Base-by-base conservation (phyloP, 1,140 invertebrate species). In the Brachionus plicatilis region DNA sequence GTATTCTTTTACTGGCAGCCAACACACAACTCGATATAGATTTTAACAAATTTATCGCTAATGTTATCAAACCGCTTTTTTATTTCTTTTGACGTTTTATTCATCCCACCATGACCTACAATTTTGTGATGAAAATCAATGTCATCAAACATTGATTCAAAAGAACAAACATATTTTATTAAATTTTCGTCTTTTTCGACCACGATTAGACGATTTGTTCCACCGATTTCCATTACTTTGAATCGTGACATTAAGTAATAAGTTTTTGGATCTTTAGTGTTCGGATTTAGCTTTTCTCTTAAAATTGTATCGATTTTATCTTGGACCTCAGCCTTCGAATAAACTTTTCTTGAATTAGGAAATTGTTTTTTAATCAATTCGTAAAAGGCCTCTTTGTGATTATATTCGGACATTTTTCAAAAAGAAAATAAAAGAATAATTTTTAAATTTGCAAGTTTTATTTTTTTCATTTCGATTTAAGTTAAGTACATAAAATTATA, bases 11-110 rank as follows among this genome's bases (percentile, higher is more conserved):
- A 76, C 47, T 9, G 60, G 79, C 50, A 41, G 12, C 84, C 50
- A 24, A 68, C 68, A 86, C 24, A 53, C n/a, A n/a, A 17, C 14
- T 12, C 86, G 7, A 50, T 83, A 47, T 65, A 83, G 14, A 43
- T 20, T 27, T 60, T 12, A n/a, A 83, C 72, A 24, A 27, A 20
- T 27, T 85, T 37, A 17, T 12, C 20, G 14, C 72, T 83, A 24
- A 85, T 84, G 66, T 84, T 85, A 7, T 24, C 79, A 75, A 65
- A 85, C 27, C 33, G 33, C 14, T 20, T 20, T 12, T 17, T 24
- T 53, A 78, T 14, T 43, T 45, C 37, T 53, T 78, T 78, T 11
- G 11, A 45, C 9, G 75, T 78, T 14, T 78, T 78, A 8, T 8
- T n/a, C 2, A 78, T 78, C 3, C 75, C 75, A 78, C 75, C 33